These are phyloP conservation scores for Brachyrhaphis roseni DNA, from an alignment of 2,797 vertebrate genomes.

Conservation along the genomic window DNA sequence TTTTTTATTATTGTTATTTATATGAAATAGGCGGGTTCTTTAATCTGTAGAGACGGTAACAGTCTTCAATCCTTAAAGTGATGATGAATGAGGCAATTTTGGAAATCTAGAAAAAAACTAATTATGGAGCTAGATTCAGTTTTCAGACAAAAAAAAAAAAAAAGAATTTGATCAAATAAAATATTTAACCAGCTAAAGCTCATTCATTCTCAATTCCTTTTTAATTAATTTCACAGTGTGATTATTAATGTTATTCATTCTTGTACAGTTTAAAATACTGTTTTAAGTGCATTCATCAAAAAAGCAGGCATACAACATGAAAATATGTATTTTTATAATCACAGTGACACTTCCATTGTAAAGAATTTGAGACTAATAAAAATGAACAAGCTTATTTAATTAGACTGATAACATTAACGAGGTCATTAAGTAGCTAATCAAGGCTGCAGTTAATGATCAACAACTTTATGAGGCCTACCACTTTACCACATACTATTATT, in stretches of 20 bases:
- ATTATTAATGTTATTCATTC: not conserved
- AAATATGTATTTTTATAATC: not conserved
- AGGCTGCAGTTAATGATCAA: not conserved
- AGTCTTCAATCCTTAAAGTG: not conserved
- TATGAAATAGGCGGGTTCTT: too few species aligned
- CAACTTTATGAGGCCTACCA: not conserved
- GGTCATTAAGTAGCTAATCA: not conserved
- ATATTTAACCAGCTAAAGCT: not conserved
- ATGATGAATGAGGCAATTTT: too few species aligned
- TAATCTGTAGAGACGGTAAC: not conserved
- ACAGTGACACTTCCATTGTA: too few species aligned
- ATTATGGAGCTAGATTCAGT: not conserved
- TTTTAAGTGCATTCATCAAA: too few species aligned
- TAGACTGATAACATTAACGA: not conserved
- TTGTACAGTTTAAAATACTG: not conserved
- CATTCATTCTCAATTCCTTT: not conserved
- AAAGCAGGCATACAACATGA: not conserved
- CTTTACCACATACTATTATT: not conserved
- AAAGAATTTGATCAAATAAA: not conserved
- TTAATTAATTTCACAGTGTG: not conserved
- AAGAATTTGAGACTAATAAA: not conserved
- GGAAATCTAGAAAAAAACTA: not conserved
- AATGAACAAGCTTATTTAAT: not conserved
- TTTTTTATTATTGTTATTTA: too few species aligned
- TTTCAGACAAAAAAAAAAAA: too few species aligned